Base-by-base conservation (phyloP, 2,113 vertebrate genomes). In the Podilymbus podiceps region DNA sequence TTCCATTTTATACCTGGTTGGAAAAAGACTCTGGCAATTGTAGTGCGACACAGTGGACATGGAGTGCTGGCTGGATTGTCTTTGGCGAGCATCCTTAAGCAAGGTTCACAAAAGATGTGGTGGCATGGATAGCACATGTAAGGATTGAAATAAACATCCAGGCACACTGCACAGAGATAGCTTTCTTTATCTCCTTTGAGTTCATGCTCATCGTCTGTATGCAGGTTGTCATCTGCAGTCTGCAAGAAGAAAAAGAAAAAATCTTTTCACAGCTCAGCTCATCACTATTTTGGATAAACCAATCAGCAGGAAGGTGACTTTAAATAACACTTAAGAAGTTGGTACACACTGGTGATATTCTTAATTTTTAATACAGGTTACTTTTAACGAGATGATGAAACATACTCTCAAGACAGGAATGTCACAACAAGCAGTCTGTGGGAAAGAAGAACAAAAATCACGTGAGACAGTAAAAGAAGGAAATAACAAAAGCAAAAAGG, bases 71-170 rank as follows among this genome's bases (percentile, higher is more conserved):
- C 77, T n/a, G 98, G 98, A 75, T 98, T 98, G 97, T 99, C 99
- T 97, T 98, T 99, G 95, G 98, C 98, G 76, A 99, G 98, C 5
- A 98, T 99, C 76, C 99, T 98, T 85, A 99, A 98, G 95, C 99
- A 99, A 69, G 99, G 99, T 97, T 99, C 99, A 81, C 99, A 99
- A 98, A 99, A 99, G 95, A 99, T 97, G 90, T 99, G 99, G 20
- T 97, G 98, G 81, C 99, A 99, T 42, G 99, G 99, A 82, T 99
- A 98, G 89, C 99, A 99, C 98, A 98, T 99, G 93, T 99, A 98
- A 9, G 99, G 99, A 93, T 99, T 99, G 98, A 99, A 99, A 98
- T 99, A 99, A 71, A 99, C 94, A 92, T 99, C 99, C 78, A 99
- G 97, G 86, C 99, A 99, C 33, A 99, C 98, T 3, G 99, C 98